Conservation (phyloP, 1,140 invertebrate species). For the Patella vulgata region DNA sequence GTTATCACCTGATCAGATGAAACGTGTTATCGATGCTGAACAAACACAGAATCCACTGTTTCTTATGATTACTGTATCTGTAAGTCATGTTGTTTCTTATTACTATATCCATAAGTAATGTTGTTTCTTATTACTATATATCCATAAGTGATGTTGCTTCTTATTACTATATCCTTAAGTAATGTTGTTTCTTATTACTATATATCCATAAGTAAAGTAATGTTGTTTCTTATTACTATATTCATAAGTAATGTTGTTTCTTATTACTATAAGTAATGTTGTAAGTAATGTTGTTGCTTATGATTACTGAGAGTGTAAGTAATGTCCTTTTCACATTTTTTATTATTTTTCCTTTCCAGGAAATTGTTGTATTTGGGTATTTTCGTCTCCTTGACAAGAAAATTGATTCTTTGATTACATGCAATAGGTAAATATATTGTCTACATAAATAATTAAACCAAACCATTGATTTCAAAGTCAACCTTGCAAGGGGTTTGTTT, state of each 20-base stretch:
- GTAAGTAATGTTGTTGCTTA: slow-evolving; percentile 23
- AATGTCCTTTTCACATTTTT: slow-evolving; percentile 17
- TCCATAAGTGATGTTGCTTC: slow-evolving; percentile 24
- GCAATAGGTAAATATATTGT: slow-evolving; percentile 36
- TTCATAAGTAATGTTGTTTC: slow-evolving; percentile 18
- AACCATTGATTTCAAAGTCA: no score
- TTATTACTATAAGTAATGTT: slow-evolving; percentile 33
- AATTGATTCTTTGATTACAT: slow-evolving; percentile 51
- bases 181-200: slow-evolving; percentile 36
- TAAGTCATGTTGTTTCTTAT: slow-evolving; percentile 16
- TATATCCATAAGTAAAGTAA: slow-evolving; percentile 36
- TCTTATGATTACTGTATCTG: slow-evolving; percentile 38
- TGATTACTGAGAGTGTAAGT: neutral
- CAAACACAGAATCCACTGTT: slow-evolving; percentile 43
- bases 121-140: slow-evolving; percentile 39
- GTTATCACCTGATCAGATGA: slow-evolving; percentile 35
- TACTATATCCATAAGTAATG: neutral
- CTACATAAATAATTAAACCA: no score
- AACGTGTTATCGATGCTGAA: slow-evolving; percentile 31
- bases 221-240: neutral
- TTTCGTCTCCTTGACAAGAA: slow-evolving; percentile 56
- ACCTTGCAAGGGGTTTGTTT: no score
- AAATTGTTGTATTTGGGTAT: slow-evolving; percentile 56
- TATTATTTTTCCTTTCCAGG: slow-evolving; percentile 38
- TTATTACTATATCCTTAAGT: neutral